Conservation (phyloP, 1,140 invertebrate species). For the Dufourea novaeangliae region DNA sequence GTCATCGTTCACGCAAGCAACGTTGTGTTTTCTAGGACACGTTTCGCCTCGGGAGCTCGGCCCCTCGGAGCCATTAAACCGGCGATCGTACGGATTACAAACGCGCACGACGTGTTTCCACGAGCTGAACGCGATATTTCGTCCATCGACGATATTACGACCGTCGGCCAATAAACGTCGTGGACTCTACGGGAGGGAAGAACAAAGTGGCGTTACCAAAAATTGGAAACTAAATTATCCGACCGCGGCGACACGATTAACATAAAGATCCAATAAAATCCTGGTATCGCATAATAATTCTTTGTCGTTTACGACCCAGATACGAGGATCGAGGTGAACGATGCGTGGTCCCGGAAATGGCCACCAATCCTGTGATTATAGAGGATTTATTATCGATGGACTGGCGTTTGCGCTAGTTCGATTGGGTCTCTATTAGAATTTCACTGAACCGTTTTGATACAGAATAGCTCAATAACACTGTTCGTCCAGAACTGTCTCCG, state of each 20-base stretch:
- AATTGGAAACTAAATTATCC: too few relatives aligned
- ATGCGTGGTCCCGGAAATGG: too few relatives aligned
- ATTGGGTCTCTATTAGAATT: too few relatives aligned
- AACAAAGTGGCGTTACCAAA: not conserved
- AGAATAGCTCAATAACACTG: too few relatives aligned
- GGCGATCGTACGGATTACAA: not conserved
- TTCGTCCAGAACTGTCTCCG: too few relatives aligned
- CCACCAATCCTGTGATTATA: too few relatives aligned
- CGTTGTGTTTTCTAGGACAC: constrained; percentile 45
- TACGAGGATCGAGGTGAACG: not conserved
- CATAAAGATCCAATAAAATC: constrained; percentile 11
- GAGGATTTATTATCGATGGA: too few relatives aligned
- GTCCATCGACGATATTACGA: too few relatives aligned
- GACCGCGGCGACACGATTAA: not conserved
- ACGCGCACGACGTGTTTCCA: not conserved
- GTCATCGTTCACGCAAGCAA: constrained; percentile 19
- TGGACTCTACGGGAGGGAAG: not conserved
- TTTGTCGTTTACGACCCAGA: not conserved
- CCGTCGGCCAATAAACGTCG: not conserved
- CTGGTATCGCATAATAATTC: not conserved
- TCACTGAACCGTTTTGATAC: too few relatives aligned
- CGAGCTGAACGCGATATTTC: constrained; percentile 1
- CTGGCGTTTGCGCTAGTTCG: too few relatives aligned
- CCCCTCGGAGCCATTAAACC: constrained; percentile 17
- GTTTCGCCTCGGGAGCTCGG: constrained; percentile 20